Base-by-base conservation (phyloP, 2,888 invertebrate species). In the Ormyrus thymus region DNA sequence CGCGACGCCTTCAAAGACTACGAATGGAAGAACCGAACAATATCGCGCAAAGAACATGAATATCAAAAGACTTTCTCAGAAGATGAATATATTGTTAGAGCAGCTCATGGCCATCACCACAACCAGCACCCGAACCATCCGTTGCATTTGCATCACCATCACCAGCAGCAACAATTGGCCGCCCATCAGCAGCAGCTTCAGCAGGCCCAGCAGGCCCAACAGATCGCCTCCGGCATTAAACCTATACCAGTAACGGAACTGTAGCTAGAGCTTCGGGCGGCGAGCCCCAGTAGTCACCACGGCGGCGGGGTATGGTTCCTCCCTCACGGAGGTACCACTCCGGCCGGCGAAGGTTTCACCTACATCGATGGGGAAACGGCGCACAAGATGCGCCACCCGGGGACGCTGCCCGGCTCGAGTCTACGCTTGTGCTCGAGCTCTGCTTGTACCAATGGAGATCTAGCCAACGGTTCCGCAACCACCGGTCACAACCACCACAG, bases 201-300 rank as follows among this genome's bases (percentile, higher is more conserved):
- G 50, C 86, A 86, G 50, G 87, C 84, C 83, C 90, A 91, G 68
- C 83, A 81, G 50, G 85, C 84, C 11, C 86, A 87, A 29, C 87
- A 83, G 83, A 83, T 86, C 15, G 83, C 86, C 43, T 82, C 86
- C 69, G 87, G 92, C 87, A 89, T 92, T 82, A 92, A 94, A 88
- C 95, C 95, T 29, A 95, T 96, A 87, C 97, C 97, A 84, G 96
- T 96, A 87, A 97, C 97, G 92, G 97, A 96, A 90, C 96, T 97
- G 95, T 97, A 96, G 96, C 96, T 96, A 96, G 96, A 96, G 93
- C 95, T 96, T 92, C 95, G 96, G 95, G 96, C 96, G 94, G 95
- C 96, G 92, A 90, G 90, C 89, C 91, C 91, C 84, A 88, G 89
- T 79, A 87, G 86, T 94, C 79, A 79, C 13, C 81, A 81, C 43